phyloP scores from a whole-genome alignment of 2,888 invertebrate species.

The Fragum fragum region DNA sequence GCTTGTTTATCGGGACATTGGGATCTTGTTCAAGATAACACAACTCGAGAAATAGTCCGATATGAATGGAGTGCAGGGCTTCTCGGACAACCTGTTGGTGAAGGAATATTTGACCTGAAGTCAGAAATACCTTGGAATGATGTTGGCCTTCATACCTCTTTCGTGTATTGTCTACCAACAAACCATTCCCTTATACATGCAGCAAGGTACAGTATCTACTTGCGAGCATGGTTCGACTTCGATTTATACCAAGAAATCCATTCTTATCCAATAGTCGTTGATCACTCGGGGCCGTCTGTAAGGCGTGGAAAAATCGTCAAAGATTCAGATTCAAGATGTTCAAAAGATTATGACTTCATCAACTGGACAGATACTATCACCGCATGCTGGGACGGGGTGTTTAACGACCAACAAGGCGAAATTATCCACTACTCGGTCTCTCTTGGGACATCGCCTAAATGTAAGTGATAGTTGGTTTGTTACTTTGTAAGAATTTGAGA shows the following conservation, averaged over 20 bases:
- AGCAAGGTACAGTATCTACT: conserved; percentile 53
- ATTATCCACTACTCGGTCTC: conserved; percentile 48
- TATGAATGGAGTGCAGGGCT: conserved; percentile 69
- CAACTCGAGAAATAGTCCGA: conserved; percentile 15
- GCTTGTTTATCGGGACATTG: conserved; percentile 40
- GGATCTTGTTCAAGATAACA: background rate
- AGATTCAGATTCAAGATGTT: conserved; percentile 59
- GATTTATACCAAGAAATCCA: conserved; percentile 37
- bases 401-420: conserved; percentile 58
- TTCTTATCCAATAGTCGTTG: conserved; percentile 60
- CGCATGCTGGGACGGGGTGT: conserved; percentile 69
- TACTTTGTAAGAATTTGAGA: too few species aligned
- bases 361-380: conserved; percentile 52
- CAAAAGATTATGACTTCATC: conserved; percentile 63
- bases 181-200: conserved; percentile 39
- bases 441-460: conserved; percentile 58
- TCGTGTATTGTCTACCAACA: conserved; percentile 54
- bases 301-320: conserved; percentile 52
- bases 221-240: conserved; percentile 64
- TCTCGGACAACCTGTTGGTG: conserved; percentile 37
- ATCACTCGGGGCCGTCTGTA: conserved; percentile 63
- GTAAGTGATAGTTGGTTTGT: too few species aligned
- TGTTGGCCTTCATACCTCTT: conserved; percentile 34
- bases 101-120: conserved; percentile 54
- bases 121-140: conserved; percentile 59